Conservation (phyloP, 2,113 vertebrate genomes). For the Athene cunicularia region DNA sequence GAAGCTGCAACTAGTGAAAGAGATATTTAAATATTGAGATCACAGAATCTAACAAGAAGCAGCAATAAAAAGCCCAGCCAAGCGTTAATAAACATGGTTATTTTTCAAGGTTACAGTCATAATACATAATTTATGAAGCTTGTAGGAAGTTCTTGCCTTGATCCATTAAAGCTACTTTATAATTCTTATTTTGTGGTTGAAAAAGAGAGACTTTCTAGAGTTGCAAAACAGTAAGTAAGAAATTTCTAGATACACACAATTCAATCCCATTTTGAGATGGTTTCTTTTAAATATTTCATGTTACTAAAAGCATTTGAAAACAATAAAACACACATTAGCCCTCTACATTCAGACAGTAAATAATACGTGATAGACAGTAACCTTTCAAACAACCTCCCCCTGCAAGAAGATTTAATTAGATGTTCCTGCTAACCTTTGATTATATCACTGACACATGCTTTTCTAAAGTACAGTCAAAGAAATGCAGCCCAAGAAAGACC, state of each 20-base stretch:
- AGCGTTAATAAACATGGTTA: constrained; percentile 43
- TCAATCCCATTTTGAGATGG: constrained; percentile 9
- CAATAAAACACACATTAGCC: neutral
- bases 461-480: constrained; percentile 2
- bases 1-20: neutral
- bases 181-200: constrained; percentile 28
- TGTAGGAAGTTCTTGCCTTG: constrained; percentile 32
- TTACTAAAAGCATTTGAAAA: constrained; percentile 39
- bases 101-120: constrained; percentile 53
- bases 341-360: neutral
- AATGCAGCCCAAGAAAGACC: neutral
- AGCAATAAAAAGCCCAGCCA: constrained; percentile 42
- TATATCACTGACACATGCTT: neutral
- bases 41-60: constrained; percentile 30
- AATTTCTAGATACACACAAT: neutral
- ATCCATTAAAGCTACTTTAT: constrained; percentile 47
- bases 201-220: neutral
- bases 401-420: constrained; percentile 30
- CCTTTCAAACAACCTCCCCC: neutral
- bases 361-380: neutral
- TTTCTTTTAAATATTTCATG: constrained; percentile 22
- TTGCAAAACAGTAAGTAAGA: neutral
- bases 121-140: constrained; percentile 62
- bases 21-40: constrained; percentile 43
- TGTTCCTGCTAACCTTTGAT: constrained; percentile 25